phyloP scores from a whole-genome alignment of 2,888 invertebrate genomes.

The Nineta flava region DNA sequence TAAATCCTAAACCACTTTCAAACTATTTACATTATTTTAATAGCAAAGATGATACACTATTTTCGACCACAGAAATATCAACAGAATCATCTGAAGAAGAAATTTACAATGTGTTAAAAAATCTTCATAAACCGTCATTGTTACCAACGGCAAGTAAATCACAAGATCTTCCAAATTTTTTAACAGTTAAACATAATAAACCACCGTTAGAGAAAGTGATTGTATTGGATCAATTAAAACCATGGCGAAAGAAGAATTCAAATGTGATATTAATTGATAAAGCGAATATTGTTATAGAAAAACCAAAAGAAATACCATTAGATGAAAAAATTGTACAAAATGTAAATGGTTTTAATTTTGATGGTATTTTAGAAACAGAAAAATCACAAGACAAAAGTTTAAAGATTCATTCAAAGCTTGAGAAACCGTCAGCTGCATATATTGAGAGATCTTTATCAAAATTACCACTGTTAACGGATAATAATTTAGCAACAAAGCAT shows the following conservation, averaged over 20 bases:
- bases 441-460: too few species aligned
- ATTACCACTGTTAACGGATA: too few species aligned
- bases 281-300: constrained; percentile 2
- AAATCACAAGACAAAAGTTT: too few species aligned
- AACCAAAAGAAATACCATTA: not conserved
- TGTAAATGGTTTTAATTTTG: constrained; percentile 5
- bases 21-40: constrained; percentile 5
- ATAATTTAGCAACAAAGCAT: too few species aligned
- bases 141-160: not conserved
- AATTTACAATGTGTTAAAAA: not conserved
- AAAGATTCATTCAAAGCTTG: too few species aligned
- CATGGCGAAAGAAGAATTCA: not conserved
- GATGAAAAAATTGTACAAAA: constrained; percentile 2
- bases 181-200: constrained; percentile 12
- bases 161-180: constrained; percentile 11
- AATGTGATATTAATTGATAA: constrained; percentile 3
- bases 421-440: too few species aligned
- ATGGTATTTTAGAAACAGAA: not conserved
- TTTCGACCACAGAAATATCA: not conserved
- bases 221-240: constrained; percentile 12
- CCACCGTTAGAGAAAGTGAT: constrained; percentile 14
- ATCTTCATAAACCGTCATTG: not conserved
- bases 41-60: not conserved
- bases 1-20: constrained; percentile 5
- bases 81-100: constrained; percentile 1